Base-by-base conservation (phyloP, 1,140 invertebrate genomes). In the Hycleus phaleratus region DNA sequence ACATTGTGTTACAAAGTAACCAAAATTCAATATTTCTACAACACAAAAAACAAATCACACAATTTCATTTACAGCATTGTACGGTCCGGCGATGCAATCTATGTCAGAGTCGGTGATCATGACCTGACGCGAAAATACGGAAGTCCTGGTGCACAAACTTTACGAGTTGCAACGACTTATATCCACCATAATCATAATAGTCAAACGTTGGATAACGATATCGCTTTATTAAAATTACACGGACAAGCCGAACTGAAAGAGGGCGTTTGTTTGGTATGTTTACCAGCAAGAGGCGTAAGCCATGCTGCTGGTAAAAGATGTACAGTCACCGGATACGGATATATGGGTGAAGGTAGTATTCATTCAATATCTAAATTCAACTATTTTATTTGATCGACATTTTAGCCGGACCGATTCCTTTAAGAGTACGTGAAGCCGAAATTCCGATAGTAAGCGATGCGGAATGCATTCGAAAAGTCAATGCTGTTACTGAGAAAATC, bases 181-280 rank as follows among this genome's bases (percentile, higher is more conserved):
- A 95, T 96, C 46, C 94, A 97, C 72, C 93, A 95, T 66, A 95
- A 96, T 74, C 95, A 97, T 76, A 95, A 97, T 73, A 93, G 90
- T 60, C 91, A 95, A 74, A 97, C 94, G 0, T 77, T 97, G 59
- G 93, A 97, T 71, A 96, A 97, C 69, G 95, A 97, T 69, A 95
- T 98, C 61, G 95, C 95, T 0, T 72, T 98, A 7, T 77, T 98
- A 5, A 96, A 95, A 72, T 81, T 98, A 4, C 85, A 93, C 62
- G 88, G 89, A 0, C 91, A 95, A 71, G 92, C 90, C 0, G 89
- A 93, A 72, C 80, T 97, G 2, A 88, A 85, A 60, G 87, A 89
- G 72, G 90, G 86, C 32, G 87, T 92, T 9, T 86, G 86, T 62
- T 82, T 68, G 40, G 92, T 94, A 5, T 97, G 95, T 73, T 75